Base-by-base conservation (phyloP, 1,140 invertebrate genomes). In the Pseudomyrmex gracilis region DNA sequence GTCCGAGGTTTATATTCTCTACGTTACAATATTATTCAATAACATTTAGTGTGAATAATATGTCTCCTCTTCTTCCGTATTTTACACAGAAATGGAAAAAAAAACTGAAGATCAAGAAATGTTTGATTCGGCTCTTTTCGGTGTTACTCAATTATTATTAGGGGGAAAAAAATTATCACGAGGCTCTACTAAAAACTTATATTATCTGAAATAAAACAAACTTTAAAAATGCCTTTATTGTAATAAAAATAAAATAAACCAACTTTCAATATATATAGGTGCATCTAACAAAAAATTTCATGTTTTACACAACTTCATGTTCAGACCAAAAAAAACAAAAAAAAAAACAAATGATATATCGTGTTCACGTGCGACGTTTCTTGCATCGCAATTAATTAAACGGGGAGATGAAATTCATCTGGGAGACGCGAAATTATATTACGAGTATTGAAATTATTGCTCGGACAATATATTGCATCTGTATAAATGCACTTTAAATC, bases 161-260 rank as follows among this genome's bases (percentile, higher is more conserved):
- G 12, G 20, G 1, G 9, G 1, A 74, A 61, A 64, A 20, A 24
- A 17, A 58, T 17, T 13, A 78, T 58, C 13, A 24, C 17, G 7
- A 67, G 9, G 2, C 17, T 58, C 51, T 24, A 17, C 20, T 47
- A 13, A 61, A 64, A 68, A 73, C 5, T 34, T 47, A 20, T 43
- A 61, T 77, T 80, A 58, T 66, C 20, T 73, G 53, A 22, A 85
- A 57, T 83, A 47, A 83, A 74, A 34, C 4, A 34, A 1, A 4
- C 7, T 68, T 70, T 70, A 47, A 85, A 24, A 88, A 88, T 61
- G 63, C 71, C 68, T 55, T 83, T 87, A 85, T 88, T 80, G 78
- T 77, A 34, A 34, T 84, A 12, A 24, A 80, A 71, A 80, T n/a
- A 80, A 80, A 80, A 80, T 80, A 71, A 58, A 71, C 71, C 49